Conservation (phyloP, 2,113 vertebrate species). For the Phycodurus eques region DNA sequence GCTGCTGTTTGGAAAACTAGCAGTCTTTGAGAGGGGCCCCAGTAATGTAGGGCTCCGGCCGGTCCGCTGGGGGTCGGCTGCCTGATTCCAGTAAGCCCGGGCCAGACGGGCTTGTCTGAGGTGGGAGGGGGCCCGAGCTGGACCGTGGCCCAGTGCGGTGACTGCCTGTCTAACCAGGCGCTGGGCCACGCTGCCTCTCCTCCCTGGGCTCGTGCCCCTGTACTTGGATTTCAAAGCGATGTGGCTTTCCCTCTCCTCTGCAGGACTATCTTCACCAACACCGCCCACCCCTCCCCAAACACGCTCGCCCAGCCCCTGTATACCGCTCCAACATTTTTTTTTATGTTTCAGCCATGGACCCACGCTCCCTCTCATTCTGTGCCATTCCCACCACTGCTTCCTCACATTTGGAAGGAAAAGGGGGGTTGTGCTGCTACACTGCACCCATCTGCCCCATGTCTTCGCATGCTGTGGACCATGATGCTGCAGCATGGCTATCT, state of each 20-base stretch:
- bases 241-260: conserved; percentile 62
- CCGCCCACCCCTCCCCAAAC: conserved; percentile 46
- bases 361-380: conserved; percentile 67
- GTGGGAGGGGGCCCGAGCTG: conserved; percentile 66
- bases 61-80: conserved; percentile 73
- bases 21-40: conserved; percentile 40
- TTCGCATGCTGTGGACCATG: conserved; percentile 79
- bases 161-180: conserved; percentile 78
- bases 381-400: conserved; percentile 71
- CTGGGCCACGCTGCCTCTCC: conserved; percentile 73
- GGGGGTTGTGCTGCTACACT: conserved; percentile 76
- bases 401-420: conserved; percentile 64
- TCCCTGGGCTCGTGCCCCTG: conserved; percentile 77
- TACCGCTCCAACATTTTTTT: conserved; percentile 66
- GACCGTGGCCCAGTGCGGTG: conserved; percentile 73
- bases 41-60: conserved; percentile 59
- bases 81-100: conserved; percentile 69
- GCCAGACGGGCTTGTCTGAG: conserved; percentile 71
- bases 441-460: conserved; percentile 80
- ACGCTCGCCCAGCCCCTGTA: conserved; percentile 57
- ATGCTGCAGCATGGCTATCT: conserved; percentile 77
- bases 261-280: conserved; percentile 50
- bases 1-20: conserved; percentile 32
- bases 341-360: conserved; percentile 65
- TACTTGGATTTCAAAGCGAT: conserved; percentile 78